phyloP scores from a whole-genome alignment of 2,113 vertebrate species.

The Pantherophis guttatus region DNA sequence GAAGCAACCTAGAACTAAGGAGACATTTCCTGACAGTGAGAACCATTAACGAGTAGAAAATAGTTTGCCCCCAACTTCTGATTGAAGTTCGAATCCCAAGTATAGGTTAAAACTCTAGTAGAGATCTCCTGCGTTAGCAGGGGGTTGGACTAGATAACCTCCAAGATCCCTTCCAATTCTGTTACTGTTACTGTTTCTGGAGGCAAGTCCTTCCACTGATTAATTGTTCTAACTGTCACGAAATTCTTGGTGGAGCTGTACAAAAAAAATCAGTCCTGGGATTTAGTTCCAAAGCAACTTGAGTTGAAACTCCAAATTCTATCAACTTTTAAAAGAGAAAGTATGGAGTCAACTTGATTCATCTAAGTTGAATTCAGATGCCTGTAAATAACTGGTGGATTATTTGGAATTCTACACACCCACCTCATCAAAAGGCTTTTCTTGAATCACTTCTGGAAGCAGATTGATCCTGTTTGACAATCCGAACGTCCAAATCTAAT shows the following conservation, averaged over 20 bases:
- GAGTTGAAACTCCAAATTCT: neutral
- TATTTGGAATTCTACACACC: neutral
- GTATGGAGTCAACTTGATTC: neutral
- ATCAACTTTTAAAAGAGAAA: neutral
- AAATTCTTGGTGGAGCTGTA: neutral
- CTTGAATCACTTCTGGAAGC: neutral
- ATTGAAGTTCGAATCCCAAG: no score
- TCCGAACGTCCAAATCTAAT: neutral
- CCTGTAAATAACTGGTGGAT: neutral
- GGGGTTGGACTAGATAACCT: no score
- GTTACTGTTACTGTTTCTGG: no score
- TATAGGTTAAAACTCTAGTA: no score
- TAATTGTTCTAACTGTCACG: neutral
- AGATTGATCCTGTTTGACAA: neutral
- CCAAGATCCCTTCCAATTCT: no score
- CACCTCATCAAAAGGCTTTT: neutral
- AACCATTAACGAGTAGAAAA: no score
- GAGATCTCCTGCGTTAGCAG: no score
- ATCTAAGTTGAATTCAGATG: neutral
- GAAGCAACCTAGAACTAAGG: no score
- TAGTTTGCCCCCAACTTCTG: no score
- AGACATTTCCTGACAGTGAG: no score
- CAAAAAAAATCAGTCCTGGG: neutral
- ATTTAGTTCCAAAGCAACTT: neutral
- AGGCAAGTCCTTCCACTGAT: neutral